Base-by-base conservation (phyloP, 2,113 vertebrate genomes). In the Caloenas nicobarica region DNA sequence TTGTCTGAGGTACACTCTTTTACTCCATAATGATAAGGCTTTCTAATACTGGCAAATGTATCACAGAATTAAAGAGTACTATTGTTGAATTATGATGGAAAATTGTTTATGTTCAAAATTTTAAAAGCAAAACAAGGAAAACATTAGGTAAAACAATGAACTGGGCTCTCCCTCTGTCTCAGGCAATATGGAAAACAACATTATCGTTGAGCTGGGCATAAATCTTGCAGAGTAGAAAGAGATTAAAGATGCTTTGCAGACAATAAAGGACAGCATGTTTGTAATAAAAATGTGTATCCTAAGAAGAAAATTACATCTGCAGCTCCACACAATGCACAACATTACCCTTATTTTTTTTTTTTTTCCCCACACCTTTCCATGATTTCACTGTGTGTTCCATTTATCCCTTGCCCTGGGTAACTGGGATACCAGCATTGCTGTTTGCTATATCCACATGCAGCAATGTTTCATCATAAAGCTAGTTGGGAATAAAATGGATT, bases 341-440 rank as follows among this genome's bases (percentile, higher is more conserved):
- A 53, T 79, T 40, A 54, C 3, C 3, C 2, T 38, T 28, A 29
- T 29, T 51, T 40, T 36, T 44, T 33, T 17, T 4, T 1, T 1
- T 36, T 26, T 14, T 6, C 4, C 7, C 10, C 7, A 15, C 7
- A 25, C 0, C 4, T 61, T 87, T 73, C 29, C 7, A 17, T 48
- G 5, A 73, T 28, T 78, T 84, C 14, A 53, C 7, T 1, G 2
- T 50, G 8, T 44, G 11, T 0, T 86, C 3, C 33, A 5, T 2
- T 46, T 22, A 26, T 66, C 11, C 21, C 19, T 54, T 53, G 9
- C 10, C 13, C 24, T 25, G 8, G 5, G 3, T 74, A 28, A 65
- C 34, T 34, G 7, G 9, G 1, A 7, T 53, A 57, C 16, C 36
- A 78, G 18, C 26, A 28, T 28, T 44, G 11, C 8, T 54, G 9